These are phyloP conservation scores for Melanotaenia boesemani DNA, from an alignment of 2,797 vertebrate genomes.

Conservation along the genomic window DNA sequence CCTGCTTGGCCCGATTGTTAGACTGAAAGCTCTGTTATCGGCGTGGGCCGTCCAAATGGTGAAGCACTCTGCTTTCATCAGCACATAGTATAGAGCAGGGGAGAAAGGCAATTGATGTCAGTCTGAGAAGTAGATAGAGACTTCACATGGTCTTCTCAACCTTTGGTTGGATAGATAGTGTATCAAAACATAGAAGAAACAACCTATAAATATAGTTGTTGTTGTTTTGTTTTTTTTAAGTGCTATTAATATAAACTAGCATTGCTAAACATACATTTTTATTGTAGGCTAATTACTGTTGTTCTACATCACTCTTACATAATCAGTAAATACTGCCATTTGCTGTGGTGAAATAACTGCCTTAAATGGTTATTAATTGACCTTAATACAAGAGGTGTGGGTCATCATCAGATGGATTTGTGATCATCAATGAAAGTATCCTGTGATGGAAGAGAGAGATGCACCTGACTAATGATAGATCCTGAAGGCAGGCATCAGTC, in stretches of 20 bases:
- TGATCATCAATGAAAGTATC: constrained; percentile 49
- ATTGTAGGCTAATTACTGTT: neutral
- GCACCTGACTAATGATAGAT: constrained; percentile 67
- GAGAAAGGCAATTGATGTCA: constrained; percentile 38
- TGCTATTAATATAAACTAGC: neutral
- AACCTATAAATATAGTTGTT: neutral
- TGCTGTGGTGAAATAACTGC: constrained; percentile 48
- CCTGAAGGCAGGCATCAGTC: constrained; percentile 55
- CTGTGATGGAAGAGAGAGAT: constrained; percentile 53
- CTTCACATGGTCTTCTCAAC: constrained; percentile 28
- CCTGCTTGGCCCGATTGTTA: constrained; percentile 75
- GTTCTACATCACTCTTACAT: neutral
- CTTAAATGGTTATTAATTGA: constrained; percentile 53
- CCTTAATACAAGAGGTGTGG: constrained; percentile 50
- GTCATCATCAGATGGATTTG: constrained; percentile 46
- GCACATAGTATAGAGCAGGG: constrained; percentile 27
- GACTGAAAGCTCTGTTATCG: constrained; percentile 57
- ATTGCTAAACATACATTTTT: neutral
- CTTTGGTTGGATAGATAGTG: neutral
- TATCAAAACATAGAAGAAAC: neutral
- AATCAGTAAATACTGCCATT: constrained; percentile 28
- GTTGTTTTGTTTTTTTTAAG: neutral
- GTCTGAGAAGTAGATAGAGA: constrained; percentile 31
- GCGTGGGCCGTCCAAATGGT: constrained; percentile 58
- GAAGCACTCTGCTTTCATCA: constrained; percentile 62